phyloP scores from a whole-genome alignment of 2,113 vertebrate genomes.

The Pygoscelis antarcticus region DNA sequence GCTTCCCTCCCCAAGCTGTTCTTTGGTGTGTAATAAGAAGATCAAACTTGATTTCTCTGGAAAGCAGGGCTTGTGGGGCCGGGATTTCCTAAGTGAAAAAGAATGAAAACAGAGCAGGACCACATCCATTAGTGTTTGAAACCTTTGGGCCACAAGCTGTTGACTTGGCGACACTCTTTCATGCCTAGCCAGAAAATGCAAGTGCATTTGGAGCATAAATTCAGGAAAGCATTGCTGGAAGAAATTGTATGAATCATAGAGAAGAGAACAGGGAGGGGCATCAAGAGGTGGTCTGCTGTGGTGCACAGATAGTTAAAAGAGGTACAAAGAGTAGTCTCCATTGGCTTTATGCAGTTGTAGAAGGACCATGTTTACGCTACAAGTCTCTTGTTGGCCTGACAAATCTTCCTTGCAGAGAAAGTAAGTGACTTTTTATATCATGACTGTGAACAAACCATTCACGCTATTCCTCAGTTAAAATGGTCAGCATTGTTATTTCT shows the following conservation, averaged over 20 bases:
- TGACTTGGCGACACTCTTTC: background rate
- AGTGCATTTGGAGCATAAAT: background rate
- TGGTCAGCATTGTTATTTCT: background rate
- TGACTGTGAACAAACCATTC: background rate
- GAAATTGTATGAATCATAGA: background rate
- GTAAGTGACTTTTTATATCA: background rate
- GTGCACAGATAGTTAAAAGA: background rate
- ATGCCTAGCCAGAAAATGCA: background rate
- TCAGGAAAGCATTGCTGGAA: background rate
- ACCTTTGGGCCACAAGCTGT: background rate
- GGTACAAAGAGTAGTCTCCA: background rate
- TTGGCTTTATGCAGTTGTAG: background rate
- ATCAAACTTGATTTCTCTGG: background rate
- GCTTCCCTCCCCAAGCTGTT: background rate
- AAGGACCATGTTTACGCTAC: too few species aligned
- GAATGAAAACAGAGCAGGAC: background rate
- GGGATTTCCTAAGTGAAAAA: background rate
- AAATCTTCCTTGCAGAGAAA: background rate
- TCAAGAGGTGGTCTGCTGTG: background rate
- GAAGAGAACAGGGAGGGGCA: background rate
- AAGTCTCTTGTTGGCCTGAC: background rate
- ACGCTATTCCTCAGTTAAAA: background rate
- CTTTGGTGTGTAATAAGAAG: background rate
- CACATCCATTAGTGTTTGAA: background rate
- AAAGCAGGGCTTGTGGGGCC: background rate